Base-by-base conservation (phyloP, 1,140 invertebrate genomes). In the Heterodera schachtii region DNA sequence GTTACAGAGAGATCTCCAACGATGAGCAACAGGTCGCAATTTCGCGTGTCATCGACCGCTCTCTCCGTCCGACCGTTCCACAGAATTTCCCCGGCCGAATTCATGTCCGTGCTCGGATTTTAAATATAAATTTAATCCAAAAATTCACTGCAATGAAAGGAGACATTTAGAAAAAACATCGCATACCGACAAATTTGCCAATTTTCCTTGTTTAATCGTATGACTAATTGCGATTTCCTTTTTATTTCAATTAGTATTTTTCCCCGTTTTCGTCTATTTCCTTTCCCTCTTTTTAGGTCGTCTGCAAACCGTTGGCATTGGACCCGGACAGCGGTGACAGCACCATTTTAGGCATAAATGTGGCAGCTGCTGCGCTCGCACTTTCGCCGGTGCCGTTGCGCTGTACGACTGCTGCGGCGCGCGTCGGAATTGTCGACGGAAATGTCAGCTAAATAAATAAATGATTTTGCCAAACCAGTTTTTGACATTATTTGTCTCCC, bases 331-430 rank as follows among this genome's bases (percentile, higher is more conserved):
- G 52, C 52, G 94, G 97, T 89, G 94, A 95, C 87, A 95, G 96
- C 0, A 96, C 97, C 90, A 92, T 98, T 3, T 88, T 96, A 1
- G 93, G 94, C 31, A 96, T 99, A 46, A 99, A 99, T 93, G 96
- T 95, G 88, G 96, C 97, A 0, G 97, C 96, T 67, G 94, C 96
- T 52, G 94, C 97, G 13, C 90, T 98, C n/a, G 92, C 94, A 9
- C 81, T 98, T 19, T 98, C 96, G n/a, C 94, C 97, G 90, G 95
- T 98, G 86, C 97, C 97, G 16, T 98, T 96, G 95, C 94, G 94
- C 90, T 96, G 96, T 31, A 96, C 96, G 2, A 92, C 98, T 9
- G 97, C 94, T 21, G 96, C 97, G 79, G 96, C 98, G 0, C 91
- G 96, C 87, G 91, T 99, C 73, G 96, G 95, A 19, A 90, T 94